Base-by-base conservation (phyloP, 2,113 vertebrate genomes). In the Sitta europaea region DNA sequence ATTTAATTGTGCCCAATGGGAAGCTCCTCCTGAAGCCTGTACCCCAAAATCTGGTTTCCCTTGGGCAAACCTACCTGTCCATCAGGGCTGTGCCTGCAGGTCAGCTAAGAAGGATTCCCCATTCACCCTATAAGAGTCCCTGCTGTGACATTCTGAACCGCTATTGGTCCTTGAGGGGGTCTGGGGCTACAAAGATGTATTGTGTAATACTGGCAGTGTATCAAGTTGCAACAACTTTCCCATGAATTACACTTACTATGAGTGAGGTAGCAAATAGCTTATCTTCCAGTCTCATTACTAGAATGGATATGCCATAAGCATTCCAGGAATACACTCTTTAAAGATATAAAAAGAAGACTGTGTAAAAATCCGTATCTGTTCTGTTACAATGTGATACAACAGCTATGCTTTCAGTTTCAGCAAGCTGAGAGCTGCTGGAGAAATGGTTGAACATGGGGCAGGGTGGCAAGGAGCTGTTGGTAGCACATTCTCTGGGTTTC, bases 331-430 rank as follows among this genome's bases (percentile, higher is more conserved):
- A 45, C 5, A 29, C 2, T 76, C 47, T 92, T 73, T 54, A 54
- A 62, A 91, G 50, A 17, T 45, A 14, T 2, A 11, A 61, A n/a
- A 65, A 63, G 24, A 28, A n/a, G 59, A 9, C 35, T 74, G 10
- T 12, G 2, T 71, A 67, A 70, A 87, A 91, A 36, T 80, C 42
- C 10, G 0, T 81, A 35, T 40, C 14, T 50, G 6, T 61, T 65
- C 0, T 0, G 36, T 76, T 35, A 28, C 55, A 57, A 31, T 9
- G 11, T 3, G 11, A 50, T 4, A 0, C 28, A 47, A 0, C 3
- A 70, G 19, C 47, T 62, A 4, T 35, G 43, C 47, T 70, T 62
- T 86, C 59, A 22, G 11, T 51, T 50, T 58, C 33, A 71, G 38
- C 54, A 58, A 38, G 31, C 31, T 43, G 51, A 53, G 70, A 78